phyloP scores from a whole-genome alignment of 2,888 invertebrate genomes.

The Steinernema hermaphroditum region DNA sequence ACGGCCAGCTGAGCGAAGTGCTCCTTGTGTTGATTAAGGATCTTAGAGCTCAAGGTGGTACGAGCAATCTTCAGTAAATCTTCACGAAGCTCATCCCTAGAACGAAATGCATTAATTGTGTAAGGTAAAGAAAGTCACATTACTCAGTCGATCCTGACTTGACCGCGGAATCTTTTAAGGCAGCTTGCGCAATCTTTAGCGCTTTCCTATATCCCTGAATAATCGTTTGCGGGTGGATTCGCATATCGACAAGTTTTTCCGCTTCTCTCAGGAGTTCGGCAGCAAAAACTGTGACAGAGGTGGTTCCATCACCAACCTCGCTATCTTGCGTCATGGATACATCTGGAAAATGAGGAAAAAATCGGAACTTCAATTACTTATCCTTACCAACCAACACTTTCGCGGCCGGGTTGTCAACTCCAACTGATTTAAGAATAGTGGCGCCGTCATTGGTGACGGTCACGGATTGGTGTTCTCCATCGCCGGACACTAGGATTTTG shows the following conservation, averaged over 20 bases:
- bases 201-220: constrained; percentile 92
- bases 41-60: constrained; percentile 96
- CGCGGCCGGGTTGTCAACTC: constrained; percentile 97
- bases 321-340: constrained; percentile 98
- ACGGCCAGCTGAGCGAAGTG: constrained; percentile 92
- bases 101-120: constrained; percentile 27
- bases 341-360: too few species aligned
- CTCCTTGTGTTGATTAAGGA: constrained; percentile 93
- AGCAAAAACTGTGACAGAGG: constrained; percentile 93
- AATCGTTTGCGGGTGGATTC: constrained; percentile 96
- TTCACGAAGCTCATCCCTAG: constrained; percentile 73
- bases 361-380: too few species aligned
- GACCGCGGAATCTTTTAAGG: constrained; percentile 78
- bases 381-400: constrained; percentile 90
- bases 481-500: constrained; percentile 70
- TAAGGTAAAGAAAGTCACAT: constrained; percentile 40
- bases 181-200: constrained; percentile 80
- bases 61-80: constrained; percentile 94
- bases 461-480: constrained; percentile 70
- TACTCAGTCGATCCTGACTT: constrained; percentile 75
- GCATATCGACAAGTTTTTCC: constrained; percentile 86
- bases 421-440: constrained; percentile 91
- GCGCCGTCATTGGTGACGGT: constrained; percentile 99
- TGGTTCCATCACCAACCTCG: constrained; percentile 99
- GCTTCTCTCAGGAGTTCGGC: constrained; percentile 89